Evolutionary conservation across 2,797 vertebrate species (phyloP), one percentile per base, ranked within the genome.

Genomic region (Dromococcyx pavoninus): DNA sequence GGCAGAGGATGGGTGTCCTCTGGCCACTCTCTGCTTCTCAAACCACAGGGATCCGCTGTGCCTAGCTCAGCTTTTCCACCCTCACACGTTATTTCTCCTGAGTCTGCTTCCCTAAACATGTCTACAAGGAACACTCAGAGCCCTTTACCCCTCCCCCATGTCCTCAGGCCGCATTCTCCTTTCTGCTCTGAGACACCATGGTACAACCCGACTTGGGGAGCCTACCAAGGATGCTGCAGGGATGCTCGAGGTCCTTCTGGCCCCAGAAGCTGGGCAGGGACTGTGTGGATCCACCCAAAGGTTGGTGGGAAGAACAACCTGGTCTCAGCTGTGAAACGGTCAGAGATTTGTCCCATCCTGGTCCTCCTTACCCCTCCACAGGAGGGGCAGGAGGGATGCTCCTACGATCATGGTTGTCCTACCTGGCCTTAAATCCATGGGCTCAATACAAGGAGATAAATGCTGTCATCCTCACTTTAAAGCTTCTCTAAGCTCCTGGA

Each of bases 331-430:
- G 48, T 73, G 60, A 82, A 43, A 50, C 0, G 2, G 12, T 11
- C 27, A 37, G 62, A 60, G 70, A 23, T 54, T 54, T 12, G 24
- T 30, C 32, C 41, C 23, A 9, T 21, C 10, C 19, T 1, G 2
- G 32, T 32, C 46, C 30, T 58, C n/a, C 41, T 70, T 39, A 60
- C 18, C 57, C 37, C 25, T 43, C 28, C 1, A 2, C 11, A n/a
- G n/a, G n/a, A n/a, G n/a, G n/a, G 2, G 24, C 39, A 43, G 56
- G 16, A 77, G 28, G 32, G 33, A 75, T 48, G 41, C 18, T 69
- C 1, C 0, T 18, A 24, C 19, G 39, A 66, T 11, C 0, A 1
- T 17, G 14, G 58, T 37, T 62, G 61, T 81, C 37, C 25, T 14
- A 35, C 28, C 65, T 8, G 30, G 32, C 37, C 61, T 76, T 56